These are phyloP conservation scores for Sandelia bainsii DNA, from an alignment of 2,797 vertebrate genomes.

Conservation along the genomic window DNA sequence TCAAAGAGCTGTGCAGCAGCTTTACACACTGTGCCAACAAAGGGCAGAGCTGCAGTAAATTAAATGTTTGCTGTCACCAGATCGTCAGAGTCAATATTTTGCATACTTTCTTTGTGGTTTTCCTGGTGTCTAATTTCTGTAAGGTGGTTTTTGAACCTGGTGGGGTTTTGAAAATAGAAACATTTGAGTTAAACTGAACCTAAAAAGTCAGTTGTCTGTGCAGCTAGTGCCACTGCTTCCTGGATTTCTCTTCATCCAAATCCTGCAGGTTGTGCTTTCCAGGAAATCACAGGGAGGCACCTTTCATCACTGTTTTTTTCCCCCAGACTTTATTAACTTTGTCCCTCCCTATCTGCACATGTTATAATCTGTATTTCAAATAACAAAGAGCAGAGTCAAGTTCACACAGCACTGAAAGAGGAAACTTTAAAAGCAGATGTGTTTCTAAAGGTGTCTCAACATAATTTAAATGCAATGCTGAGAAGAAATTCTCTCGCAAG, in stretches of 20 bases:
- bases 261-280: not conserved
- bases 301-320: not conserved
- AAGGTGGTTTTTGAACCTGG: not conserved
- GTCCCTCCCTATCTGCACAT: not conserved
- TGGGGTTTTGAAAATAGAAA: not conserved
- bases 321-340: constrained; percentile 25
- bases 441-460: not conserved
- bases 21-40: not conserved
- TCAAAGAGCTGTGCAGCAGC: not conserved
- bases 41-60: constrained; percentile 16
- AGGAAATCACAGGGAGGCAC: constrained; percentile 17
- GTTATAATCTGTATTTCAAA: not conserved
- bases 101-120: not conserved
- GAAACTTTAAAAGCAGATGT: not conserved
- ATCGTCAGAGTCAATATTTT: constrained; percentile 17
- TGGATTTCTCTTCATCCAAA: too few species aligned
- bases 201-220: not conserved
- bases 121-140: constrained; percentile 7
- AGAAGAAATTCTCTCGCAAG: too few species aligned
- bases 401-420: not conserved
- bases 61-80: constrained; percentile 18
- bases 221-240: not conserved
- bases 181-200: not conserved
- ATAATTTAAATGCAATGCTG: not conserved
- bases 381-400: not conserved